Percentiles rank a stretch among this genome's conserved stretches.
Conservation (phyloP, 2,888 invertebrate species). For the Catocala fraxini region DNA sequence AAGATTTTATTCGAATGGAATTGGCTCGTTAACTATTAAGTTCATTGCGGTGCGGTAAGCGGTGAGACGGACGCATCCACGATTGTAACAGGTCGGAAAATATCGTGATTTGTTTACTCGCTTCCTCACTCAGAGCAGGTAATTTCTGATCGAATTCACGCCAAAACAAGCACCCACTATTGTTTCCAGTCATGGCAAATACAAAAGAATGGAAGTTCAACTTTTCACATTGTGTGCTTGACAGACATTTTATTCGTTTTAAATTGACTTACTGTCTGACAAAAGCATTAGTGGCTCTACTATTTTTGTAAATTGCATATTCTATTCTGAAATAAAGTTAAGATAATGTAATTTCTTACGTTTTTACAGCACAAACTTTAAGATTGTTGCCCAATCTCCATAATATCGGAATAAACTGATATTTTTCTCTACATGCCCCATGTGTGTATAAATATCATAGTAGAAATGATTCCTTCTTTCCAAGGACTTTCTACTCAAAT, state of each 20-base stretch:
- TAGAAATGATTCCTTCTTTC: too few relatives aligned
- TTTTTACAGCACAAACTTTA: too few relatives aligned
- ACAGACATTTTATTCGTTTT: neutral
- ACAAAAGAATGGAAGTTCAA: conserved; percentile 1
- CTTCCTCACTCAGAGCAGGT: conserved; percentile 26
- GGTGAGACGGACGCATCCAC: conserved; percentile 34
- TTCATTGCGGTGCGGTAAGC: conserved; percentile 44
- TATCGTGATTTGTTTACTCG: conserved; percentile 51
- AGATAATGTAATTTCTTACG: too few relatives aligned
- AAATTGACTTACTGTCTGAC: too few relatives aligned
- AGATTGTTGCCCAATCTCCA: too few relatives aligned
- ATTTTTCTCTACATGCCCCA: too few relatives aligned
- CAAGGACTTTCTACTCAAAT: too few relatives aligned
- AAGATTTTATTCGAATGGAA: conserved; percentile 13
- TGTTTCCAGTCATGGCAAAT: conserved; percentile 9
- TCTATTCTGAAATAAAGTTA: too few relatives aligned
- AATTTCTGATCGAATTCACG: conserved; percentile 35
- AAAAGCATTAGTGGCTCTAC: too few relatives aligned
- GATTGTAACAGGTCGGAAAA: conserved; percentile 56
- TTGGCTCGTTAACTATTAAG: conserved; percentile 49
- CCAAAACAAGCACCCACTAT: conserved; percentile 16
- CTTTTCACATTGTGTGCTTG: neutral
- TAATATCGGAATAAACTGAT: too few relatives aligned
- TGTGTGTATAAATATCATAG: too few relatives aligned
- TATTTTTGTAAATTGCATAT: too few relatives aligned